A percentile compares a stretch with the other conserved stretches of the same genome.
Conservation (phyloP, 2,797 vertebrate genomes). For the Eupleurogrammus muticus region DNA sequence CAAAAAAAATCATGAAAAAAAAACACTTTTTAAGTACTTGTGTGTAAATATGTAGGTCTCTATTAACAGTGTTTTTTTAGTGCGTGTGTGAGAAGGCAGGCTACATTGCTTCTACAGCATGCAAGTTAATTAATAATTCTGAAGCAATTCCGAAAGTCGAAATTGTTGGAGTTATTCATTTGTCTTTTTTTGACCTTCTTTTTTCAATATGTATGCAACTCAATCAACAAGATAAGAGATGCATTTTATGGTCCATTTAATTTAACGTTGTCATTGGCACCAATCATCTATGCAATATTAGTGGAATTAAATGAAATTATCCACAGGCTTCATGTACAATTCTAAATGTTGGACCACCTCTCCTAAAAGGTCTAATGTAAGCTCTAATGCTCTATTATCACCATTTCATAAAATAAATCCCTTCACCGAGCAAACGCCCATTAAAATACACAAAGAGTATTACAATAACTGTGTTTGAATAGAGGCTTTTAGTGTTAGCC, state of each 20-base stretch:
- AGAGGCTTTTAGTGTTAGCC: not conserved
- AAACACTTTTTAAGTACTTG: no score
- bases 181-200: no score
- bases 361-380: not conserved
- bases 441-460: not conserved
- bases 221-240: not conserved
- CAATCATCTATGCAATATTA: not conserved
- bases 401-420: constrained; percentile 9
- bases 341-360: not conserved
- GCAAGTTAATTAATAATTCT: no score
- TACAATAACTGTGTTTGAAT: not conserved
- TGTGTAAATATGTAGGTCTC: no score
- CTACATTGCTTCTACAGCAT: no score
- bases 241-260: not conserved
- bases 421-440: not conserved
- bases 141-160: no score
- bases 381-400: not conserved
- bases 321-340: not conserved
- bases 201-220: not conserved
- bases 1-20: no score
- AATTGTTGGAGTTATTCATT: no score
- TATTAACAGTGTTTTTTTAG: no score
- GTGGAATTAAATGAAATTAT: not conserved
- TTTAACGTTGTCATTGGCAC: not conserved
- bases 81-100: no score